A percentile compares a stretch with the other conserved stretches of the same genome.
phyloP scores from a whole-genome alignment of 2,888 invertebrate genomes.

The Adineta ricciae region DNA sequence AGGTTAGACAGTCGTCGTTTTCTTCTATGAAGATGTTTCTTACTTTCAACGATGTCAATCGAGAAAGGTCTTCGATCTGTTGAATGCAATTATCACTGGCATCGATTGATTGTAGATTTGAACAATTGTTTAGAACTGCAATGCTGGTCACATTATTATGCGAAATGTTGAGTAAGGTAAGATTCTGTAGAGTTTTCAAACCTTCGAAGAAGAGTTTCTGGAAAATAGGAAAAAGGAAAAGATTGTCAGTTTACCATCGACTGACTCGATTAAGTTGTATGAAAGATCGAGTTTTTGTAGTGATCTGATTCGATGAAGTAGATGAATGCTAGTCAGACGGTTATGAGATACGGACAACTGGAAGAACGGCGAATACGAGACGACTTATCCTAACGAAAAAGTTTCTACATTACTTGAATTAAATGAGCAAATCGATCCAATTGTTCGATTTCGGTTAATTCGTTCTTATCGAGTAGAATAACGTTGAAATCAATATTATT shows the following conservation, averaged over 20 bases:
- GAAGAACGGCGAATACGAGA: constrained; percentile 41
- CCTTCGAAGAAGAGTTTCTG: constrained; percentile 46
- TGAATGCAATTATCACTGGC: constrained; percentile 78
- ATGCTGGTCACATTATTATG: constrained; percentile 80
- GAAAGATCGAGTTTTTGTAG: constrained; percentile 71
- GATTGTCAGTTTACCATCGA: constrained; percentile 58
- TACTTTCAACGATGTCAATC: constrained; percentile 71
- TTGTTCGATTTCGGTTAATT: not conserved
- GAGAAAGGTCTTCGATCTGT: constrained; percentile 71
- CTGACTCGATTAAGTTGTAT: constrained; percentile 74
- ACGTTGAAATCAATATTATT: constrained; percentile 11
- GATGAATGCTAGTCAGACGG: constrained; percentile 74
- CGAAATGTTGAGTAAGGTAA: constrained; percentile 70
- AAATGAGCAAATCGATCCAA: not conserved
- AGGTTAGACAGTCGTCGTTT: not conserved
- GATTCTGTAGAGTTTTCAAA: constrained; percentile 67
- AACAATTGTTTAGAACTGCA: constrained; percentile 72
- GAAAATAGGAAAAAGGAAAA: not conserved
- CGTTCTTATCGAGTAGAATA: not conserved
- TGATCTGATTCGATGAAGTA: constrained; percentile 68
- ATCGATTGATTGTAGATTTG: constrained; percentile 71
- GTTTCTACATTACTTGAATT: not conserved
- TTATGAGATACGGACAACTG: constrained; percentile 76
- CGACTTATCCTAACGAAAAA: not conserved
- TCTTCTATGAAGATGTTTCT: constrained; percentile 36